Base-by-base conservation (phyloP, 1,140 invertebrate species). In the Nasonia vitripennis region DNA sequence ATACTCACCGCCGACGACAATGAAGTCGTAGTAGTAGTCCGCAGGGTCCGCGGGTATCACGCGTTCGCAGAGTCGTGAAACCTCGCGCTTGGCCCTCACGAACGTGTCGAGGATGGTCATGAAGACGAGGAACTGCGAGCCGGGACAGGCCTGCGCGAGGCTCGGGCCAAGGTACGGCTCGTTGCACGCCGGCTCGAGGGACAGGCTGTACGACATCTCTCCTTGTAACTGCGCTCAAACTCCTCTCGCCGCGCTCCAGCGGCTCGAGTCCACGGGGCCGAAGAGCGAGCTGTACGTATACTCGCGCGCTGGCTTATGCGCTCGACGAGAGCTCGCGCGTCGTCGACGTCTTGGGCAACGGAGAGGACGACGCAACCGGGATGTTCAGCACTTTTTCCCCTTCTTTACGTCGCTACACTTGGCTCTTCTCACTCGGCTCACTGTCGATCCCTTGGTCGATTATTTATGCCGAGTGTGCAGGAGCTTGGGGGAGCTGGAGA, bases 71-170 rank as follows among this genome's bases (percentile, higher is more conserved):
- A 94, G 88, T 81, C 94, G 91, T 5, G 94, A 93, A 14, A 95
- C 90, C 41, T 93, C 92, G 10, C 92, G 91, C 84, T 93, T 93
- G 10, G 91, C 89, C 2, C 91, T 89, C 23, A 95, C 90, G 88
- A 94, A 94, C 37, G 92, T 92, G 87, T 95, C 94, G 88, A 95
- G 86, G 0, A 95, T 89, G 2, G 92, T 93, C 94, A 95, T 95
- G 90, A 95, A 95, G 27, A 94, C 80, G 78, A 95, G 87, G 81
- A 94, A 94, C 34, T 94, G 90, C 23, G 92, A 91, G 68, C 94
- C 94, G 0, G 93, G 92, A 81, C 94, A 95, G 37, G 91, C 90
- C 71, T 92, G 89, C 12, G 92, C 93, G 14, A 95, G 89, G 37
- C 92, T 93, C 51, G 94, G 94, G 0, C 94, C 94, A 12, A 94